Conservation (phyloP, 2,797 vertebrate genomes). For the Tolypeutes matacus region DNA sequence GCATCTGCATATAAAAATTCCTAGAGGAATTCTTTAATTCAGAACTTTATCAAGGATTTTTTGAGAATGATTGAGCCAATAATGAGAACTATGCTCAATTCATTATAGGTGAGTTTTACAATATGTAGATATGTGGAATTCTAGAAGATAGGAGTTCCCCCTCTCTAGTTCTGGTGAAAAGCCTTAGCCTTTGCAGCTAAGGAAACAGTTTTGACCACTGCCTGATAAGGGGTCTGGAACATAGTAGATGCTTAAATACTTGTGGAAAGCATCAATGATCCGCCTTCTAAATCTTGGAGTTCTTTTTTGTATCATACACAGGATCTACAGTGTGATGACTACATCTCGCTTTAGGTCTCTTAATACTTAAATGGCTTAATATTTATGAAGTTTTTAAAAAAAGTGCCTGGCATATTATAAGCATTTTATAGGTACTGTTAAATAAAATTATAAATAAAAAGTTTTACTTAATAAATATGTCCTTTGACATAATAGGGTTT, state of each 20-base stretch:
- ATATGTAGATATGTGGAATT: background rate
- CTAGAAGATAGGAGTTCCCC: background rate
- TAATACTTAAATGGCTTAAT: conserved; percentile 36
- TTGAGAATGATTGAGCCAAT: background rate
- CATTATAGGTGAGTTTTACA: background rate
- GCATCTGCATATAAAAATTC: background rate
- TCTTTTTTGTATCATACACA: background rate
- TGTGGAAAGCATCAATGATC: background rate
- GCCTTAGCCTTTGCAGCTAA: background rate
- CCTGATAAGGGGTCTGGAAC: background rate
- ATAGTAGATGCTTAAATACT: background rate
- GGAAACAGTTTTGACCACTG: background rate
- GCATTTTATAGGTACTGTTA: background rate
- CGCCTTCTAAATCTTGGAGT: background rate
- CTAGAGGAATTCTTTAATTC: background rate
- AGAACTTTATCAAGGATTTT: background rate
- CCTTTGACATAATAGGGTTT: background rate
- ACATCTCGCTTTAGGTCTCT: background rate
- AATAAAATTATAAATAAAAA: background rate
- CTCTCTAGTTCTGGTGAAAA: background rate
- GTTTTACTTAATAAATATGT: background rate
- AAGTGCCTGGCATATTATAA: background rate
- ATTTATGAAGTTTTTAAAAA: conserved; percentile 1
- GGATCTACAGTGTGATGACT: background rate
- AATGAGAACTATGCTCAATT: conserved; percentile 27